phyloP scores from a whole-genome alignment of 1,140 invertebrate species.

The Copidosoma floridanum region DNA sequence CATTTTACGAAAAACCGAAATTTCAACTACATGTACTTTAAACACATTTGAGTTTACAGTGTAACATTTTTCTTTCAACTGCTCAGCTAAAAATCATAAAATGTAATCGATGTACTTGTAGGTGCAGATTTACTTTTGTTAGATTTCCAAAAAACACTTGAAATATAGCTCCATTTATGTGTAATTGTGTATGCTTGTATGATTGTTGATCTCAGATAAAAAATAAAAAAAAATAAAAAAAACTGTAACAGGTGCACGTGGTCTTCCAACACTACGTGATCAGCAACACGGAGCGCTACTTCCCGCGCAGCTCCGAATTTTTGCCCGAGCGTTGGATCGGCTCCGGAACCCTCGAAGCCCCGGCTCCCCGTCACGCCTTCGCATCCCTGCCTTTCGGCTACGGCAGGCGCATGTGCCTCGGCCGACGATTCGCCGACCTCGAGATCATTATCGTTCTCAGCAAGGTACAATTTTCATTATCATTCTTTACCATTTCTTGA shows the following conservation, averaged over 20 bases:
- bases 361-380: constrained; percentile 49
- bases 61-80: too few species aligned
- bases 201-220: too few species aligned
- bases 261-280: constrained; percentile 81
- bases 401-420: constrained; percentile 79
- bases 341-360: constrained; percentile 52
- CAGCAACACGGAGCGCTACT: constrained; percentile 72
- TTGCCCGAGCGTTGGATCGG: constrained; percentile 75
- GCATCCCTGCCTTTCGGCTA: constrained; percentile 81
- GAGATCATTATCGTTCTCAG: constrained; percentile 77
- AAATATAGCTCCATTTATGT: too few species aligned
- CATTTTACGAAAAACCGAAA: too few species aligned
- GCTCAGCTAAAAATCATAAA: too few species aligned
- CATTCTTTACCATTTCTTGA: neutral
- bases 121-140: too few species aligned
- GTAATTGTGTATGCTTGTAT: too few species aligned
- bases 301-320: constrained; percentile 66
- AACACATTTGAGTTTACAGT: too few species aligned
- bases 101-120: too few species aligned
- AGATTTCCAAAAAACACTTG: too few species aligned
- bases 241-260: constrained; percentile 80
- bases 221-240: too few species aligned
- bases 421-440: constrained; percentile 77
- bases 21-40: too few species aligned
- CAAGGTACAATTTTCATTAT: constrained; percentile 53